Conservation (phyloP, 2,113 vertebrate species). For the Brachirus orientalis region DNA sequence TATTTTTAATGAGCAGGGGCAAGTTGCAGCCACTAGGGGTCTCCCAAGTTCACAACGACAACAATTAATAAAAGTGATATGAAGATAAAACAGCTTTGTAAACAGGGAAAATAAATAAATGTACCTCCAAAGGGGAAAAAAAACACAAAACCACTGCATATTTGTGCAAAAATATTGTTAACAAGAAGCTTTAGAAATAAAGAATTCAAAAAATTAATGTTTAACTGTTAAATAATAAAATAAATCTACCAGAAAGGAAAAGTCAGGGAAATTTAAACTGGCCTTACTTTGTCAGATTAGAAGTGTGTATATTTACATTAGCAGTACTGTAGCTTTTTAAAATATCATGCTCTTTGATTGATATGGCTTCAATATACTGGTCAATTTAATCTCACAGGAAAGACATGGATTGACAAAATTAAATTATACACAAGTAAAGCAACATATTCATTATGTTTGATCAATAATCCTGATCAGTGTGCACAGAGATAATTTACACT, state of each 20-base stretch:
- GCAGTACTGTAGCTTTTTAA: conserved; percentile 1
- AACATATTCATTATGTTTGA: conserved; percentile 15
- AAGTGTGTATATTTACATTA: conserved; percentile 8
- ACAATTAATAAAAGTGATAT: neutral
- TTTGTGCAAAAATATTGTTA: too few species aligned
- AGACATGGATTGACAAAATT: neutral
- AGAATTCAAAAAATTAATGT: conserved; percentile 12
- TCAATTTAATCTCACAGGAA: conserved; percentile 10
- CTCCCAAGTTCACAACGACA: conserved; percentile 26
- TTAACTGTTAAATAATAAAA: conserved; percentile 8
- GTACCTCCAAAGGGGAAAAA: neutral
- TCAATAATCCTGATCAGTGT: neutral
- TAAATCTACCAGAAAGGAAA: neutral
- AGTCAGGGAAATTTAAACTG: conserved; percentile 1
- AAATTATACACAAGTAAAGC: conserved; percentile 26
- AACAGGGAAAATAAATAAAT: neutral
- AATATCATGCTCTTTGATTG: conserved; percentile 33
- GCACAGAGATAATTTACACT: conserved; percentile 25
- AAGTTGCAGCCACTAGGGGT: conserved; percentile 62
- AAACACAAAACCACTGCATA: neutral
- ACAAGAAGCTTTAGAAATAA: too few species aligned
- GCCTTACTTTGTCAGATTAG: neutral
- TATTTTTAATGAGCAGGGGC: conserved; percentile 14
- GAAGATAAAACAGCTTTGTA: conserved; percentile 1
- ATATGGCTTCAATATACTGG: conserved; percentile 56